phyloP scores from a whole-genome alignment of 2,888 invertebrate genomes.

The Agrypnus murinus region DNA sequence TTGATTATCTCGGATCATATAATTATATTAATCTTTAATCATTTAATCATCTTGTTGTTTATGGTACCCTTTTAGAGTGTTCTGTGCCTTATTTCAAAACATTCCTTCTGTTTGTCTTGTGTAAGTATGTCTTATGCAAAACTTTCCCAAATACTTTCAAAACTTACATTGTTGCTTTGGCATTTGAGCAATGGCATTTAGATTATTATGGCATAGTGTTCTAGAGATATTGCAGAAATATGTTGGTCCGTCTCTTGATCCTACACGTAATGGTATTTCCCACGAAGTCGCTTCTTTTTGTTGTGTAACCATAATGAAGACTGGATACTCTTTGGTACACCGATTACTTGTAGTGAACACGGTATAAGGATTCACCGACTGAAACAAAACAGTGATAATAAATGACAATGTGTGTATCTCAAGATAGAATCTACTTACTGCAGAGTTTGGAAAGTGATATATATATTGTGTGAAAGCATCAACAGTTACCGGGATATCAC shows the following conservation, averaged over 20 bases:
- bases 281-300: constrained; percentile 72
- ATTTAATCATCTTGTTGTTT: too few relatives aligned
- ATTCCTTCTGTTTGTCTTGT: too few relatives aligned
- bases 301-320: constrained; percentile 79
- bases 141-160: too few relatives aligned
- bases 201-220: constrained; percentile 77
- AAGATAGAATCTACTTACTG: constrained; percentile 23
- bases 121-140: too few relatives aligned
- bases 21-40: too few relatives aligned
- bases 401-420: not conserved
- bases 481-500: constrained; percentile 14
- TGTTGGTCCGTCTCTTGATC: constrained; percentile 59
- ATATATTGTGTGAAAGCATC: constrained; percentile 1
- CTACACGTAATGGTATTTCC: constrained; percentile 58
- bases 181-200: constrained; percentile 64
- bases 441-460: constrained; percentile 8
- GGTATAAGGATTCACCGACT: constrained; percentile 34
- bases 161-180: constrained; percentile 16
- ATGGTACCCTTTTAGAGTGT: too few relatives aligned
- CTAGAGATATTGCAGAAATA: constrained; percentile 74
- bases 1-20: too few relatives aligned
- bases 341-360: constrained; percentile 30
- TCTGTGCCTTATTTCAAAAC: too few relatives aligned
- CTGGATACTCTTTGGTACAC: constrained; percentile 23
- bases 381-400: not conserved